These are phyloP conservation scores for Ursus arctos DNA, from an alignment of 2,113 vertebrate species.

Conservation along the genomic window DNA sequence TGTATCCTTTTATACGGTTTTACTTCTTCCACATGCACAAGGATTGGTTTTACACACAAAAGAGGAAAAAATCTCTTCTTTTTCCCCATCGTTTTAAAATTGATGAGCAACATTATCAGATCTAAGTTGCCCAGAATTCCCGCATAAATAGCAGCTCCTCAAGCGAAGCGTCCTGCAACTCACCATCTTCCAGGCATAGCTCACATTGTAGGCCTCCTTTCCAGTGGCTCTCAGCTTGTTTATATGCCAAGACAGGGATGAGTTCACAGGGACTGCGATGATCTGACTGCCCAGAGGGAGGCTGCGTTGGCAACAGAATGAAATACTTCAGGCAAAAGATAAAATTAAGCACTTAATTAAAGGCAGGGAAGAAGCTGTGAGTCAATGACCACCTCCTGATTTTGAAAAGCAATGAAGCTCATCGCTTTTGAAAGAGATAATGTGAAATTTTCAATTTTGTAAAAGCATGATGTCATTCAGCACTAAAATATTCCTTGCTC, in stretches of 20 bases:
- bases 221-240: conserved; percentile 95
- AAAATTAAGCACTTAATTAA: conserved; percentile 77
- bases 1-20: neutral
- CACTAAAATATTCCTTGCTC: neutral
- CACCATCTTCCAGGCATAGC: conserved; percentile 99
- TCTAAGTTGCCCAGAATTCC: neutral
- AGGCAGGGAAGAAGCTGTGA: conserved; percentile 57
- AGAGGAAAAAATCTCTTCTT: neutral
- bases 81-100: neutral
- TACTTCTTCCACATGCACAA: neutral
- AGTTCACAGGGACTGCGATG: conserved; percentile 96
- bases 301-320: conserved; percentile 86
- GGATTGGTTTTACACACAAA: neutral
- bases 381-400: conserved; percentile 15
- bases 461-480: conserved; percentile 42
- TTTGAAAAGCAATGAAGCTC: conserved; percentile 48
- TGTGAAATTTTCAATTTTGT: neutral
- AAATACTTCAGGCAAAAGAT: conserved; percentile 67
- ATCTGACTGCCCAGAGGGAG: conserved; percentile 98
- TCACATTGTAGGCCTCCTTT: conserved; percentile 97
- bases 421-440: conserved; percentile 55
- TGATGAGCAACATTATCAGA: neutral
- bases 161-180: neutral
- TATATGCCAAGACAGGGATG: conserved; percentile 97
- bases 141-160: rapidly evolving